Evolutionary conservation across 2,888 invertebrate species (phyloP), one percentile per base, ranked within the genome.

Genomic region (Ceriagrion tenellum): DNA sequence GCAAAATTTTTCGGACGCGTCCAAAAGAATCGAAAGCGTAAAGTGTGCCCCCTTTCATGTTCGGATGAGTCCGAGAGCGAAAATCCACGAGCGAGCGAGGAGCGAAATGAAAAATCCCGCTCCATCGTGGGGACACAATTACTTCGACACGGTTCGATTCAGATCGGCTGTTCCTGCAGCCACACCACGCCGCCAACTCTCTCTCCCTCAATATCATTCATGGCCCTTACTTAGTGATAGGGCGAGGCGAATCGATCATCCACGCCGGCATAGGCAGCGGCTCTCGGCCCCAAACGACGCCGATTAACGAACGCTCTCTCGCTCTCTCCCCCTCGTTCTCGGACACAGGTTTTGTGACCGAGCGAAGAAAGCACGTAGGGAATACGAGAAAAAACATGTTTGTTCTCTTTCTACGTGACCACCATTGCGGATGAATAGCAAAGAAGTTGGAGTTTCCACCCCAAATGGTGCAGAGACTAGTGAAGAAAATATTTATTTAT

Each of bases 141-240:
- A 35, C 81, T 35, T 81, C 30, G 35, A 16, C 81, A 35, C 81
- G 81, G 35, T 18, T 81, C 81, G 35, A 81, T 18, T 35, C 35
- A 35, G 81, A 35, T 47, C 81, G 81, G 16, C 69, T 26, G 69
- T 69, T 35, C 35, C 81, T 35, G 35, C 18, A 35, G 81, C 10
- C 69, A 12, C n/a, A 10, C 30, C 81, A 18, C 35, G 16, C 18
- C 81, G 3, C 81, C 4, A 0, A 3, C 81, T 16, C 81, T 35
- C 30, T 16, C 2, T 16, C 81, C 13, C 81, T 35, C 81, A 35
- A 81, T 69, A 69, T 69, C 69, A 69, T 69, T 69, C 69, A 69
- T 81, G 59, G 20, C 81, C 81, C 81, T 59, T 59, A 59, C 81
- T 81, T 81, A 26, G 81, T 35, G 81, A 81, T 81, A 81, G 81